These are phyloP conservation scores for Myoxocephalus aenaeus DNA, from an alignment of 2,797 vertebrate genomes.

Conservation along the genomic window DNA sequence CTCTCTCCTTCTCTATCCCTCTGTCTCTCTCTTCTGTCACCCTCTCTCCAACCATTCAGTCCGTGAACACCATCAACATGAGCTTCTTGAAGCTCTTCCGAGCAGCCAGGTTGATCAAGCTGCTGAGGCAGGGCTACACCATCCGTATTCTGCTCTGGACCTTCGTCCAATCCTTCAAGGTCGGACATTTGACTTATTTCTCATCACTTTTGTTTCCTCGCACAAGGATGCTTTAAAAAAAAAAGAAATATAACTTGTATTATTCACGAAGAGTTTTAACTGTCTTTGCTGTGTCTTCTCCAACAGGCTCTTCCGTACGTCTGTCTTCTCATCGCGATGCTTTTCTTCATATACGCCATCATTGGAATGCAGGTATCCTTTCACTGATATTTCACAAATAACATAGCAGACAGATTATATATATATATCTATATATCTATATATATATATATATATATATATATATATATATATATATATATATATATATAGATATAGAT, in stretches of 20 bases:
- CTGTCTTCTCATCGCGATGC: constrained; percentile 98
- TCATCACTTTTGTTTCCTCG: neutral
- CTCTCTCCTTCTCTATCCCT: constrained; percentile 39
- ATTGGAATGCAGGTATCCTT: constrained; percentile 97
- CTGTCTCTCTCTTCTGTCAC: constrained; percentile 17
- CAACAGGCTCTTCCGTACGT: constrained; percentile 97
- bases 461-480: no score
- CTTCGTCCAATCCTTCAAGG: constrained; percentile 99
- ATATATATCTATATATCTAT: no score
- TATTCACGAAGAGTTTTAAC: constrained; percentile 2
- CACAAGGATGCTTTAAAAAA: neutral
- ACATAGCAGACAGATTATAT: neutral
- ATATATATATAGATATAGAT: no score
- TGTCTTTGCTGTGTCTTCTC: constrained; percentile 58
- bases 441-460: no score
- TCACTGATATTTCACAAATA: neutral
- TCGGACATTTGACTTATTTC: constrained; percentile 58
- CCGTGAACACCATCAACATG: constrained; percentile 98
- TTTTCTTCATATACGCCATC: constrained; percentile 99
- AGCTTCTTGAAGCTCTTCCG: constrained; percentile 98
- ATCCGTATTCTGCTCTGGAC: constrained; percentile 99
- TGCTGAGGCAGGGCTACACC: constrained; percentile 97
- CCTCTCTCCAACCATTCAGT: constrained; percentile 78
- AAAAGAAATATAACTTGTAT: neutral
- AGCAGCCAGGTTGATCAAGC: constrained; percentile 95